phyloP scores from a whole-genome alignment of 2,888 invertebrate species.

The Heliconius cydno region DNA sequence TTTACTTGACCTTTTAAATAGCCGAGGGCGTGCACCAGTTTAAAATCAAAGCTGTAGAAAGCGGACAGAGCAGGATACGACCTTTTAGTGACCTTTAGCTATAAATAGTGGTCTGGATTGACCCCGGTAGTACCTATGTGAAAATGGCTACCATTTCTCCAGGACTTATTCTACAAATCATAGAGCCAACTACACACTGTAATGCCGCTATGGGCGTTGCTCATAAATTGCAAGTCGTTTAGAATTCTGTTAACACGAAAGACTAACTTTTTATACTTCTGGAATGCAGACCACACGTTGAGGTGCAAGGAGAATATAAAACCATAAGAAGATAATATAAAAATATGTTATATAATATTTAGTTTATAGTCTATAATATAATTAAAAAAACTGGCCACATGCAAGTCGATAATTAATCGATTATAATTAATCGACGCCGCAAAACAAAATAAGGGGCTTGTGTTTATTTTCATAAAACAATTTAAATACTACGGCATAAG shows the following conservation, averaged over 20 bases:
- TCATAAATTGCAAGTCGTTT: conserved; percentile 29
- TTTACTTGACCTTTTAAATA: conserved; percentile 54
- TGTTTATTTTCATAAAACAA: too few species aligned
- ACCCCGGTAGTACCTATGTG: conserved; percentile 67
- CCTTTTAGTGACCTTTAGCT: conserved; percentile 77
- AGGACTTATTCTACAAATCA: conserved; percentile 63
- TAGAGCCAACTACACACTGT: conserved; percentile 45
- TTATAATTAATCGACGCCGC: too few species aligned
- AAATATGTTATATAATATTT: not conserved
- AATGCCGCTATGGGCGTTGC: conserved; percentile 31
- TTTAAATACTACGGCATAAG: too few species aligned
- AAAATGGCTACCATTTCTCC: conserved; percentile 74
- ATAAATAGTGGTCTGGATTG: conserved; percentile 62
- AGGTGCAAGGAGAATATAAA: not conserved
- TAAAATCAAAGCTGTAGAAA: conserved; percentile 71
- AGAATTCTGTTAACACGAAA: conserved; percentile 36
- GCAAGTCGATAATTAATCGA: too few species aligned
- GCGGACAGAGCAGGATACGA: conserved; percentile 75
- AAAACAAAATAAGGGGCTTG: too few species aligned
- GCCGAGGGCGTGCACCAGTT: conserved; percentile 65
- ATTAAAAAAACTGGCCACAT: not conserved
- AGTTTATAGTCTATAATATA: not conserved
- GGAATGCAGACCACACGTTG: conserved; percentile 20
- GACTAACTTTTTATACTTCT: conserved; percentile 15
- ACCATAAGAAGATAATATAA: not conserved